Percentiles rank a stretch among this genome's conserved stretches.
Evolutionary conservation across 2,113 vertebrate genomes (phyloP).

Genomic region (Bothrops jararaca): DNA sequence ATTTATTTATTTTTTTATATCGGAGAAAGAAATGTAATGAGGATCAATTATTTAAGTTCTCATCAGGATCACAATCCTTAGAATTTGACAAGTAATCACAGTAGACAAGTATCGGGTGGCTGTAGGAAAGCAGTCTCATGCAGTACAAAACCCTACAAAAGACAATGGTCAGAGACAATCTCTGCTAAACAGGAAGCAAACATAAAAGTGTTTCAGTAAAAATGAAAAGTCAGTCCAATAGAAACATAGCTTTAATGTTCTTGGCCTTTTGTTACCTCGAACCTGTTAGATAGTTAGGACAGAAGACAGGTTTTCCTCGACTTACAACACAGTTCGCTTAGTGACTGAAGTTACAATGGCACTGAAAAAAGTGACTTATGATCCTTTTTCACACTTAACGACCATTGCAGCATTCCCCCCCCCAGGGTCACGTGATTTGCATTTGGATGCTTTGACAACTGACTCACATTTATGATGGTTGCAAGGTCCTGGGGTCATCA

Average conservation of each 20-base stretch:
- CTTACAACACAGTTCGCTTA: too few relatives aligned
- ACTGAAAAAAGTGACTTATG: too few relatives aligned
- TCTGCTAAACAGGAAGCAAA: neutral
- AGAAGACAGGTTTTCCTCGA: neutral
- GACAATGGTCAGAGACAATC: neutral
- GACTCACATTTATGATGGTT: too few relatives aligned
- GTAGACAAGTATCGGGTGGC: neutral
- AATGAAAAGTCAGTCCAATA: conserved; percentile 16
- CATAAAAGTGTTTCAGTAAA: conserved; percentile 10
- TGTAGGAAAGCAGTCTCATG: neutral
- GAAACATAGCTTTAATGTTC: neutral
- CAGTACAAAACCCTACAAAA: neutral
- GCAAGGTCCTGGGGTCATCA: too few relatives aligned
- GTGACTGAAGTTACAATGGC: too few relatives aligned
- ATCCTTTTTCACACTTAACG: too few relatives aligned
- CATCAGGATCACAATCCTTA: neutral
- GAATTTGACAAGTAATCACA: neutral
- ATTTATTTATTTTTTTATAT: neutral
- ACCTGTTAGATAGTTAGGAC: neutral
- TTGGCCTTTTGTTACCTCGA: neutral
- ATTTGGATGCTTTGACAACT: too few relatives aligned
- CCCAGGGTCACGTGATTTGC: too few relatives aligned
- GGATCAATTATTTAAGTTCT: neutral
- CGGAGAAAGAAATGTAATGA: neutral
- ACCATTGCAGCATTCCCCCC: too few relatives aligned